Conservation (phyloP, 2,888 invertebrate species). For the Sipha maydis region DNA sequence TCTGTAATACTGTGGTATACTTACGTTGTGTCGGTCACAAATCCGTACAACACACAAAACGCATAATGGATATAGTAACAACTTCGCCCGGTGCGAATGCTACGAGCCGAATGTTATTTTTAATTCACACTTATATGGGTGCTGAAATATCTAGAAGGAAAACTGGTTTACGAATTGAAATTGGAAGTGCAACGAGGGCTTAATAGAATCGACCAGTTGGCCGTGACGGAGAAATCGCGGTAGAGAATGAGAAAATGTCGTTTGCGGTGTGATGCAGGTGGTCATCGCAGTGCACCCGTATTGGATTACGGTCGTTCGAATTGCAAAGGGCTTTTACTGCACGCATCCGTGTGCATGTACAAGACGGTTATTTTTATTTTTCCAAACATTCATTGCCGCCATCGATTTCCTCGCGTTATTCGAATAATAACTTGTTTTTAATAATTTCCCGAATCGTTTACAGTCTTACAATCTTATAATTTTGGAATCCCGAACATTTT, state of each 20-base stretch:
- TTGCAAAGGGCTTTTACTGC: neutral
- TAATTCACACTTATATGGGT: constrained; percentile 30
- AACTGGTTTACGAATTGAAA: constrained; percentile 41
- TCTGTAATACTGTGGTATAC: neutral
- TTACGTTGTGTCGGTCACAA: neutral
- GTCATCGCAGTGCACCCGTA: neutral
- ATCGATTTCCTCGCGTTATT: too few species aligned
- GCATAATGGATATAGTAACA: too few species aligned
- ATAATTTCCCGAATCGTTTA: too few species aligned
- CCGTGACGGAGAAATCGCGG: constrained; percentile 22
- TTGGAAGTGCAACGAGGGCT: neutral
- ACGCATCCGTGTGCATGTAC: neutral
- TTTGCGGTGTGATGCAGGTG: constrained; percentile 9
- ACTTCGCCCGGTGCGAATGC: neutral
- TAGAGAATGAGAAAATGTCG: constrained; percentile 20
- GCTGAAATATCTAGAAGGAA: neutral
- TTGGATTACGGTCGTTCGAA: neutral
- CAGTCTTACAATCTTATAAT: too few species aligned
- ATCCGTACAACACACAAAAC: neutral
- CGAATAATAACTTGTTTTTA: too few species aligned
- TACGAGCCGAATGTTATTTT: neutral
- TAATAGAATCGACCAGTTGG: constrained; percentile 32
- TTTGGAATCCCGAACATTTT: too few species aligned
- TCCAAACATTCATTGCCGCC: too few species aligned
- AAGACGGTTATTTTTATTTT: too few species aligned